Evolutionary conservation across 2,888 invertebrate genomes (phyloP).

Genomic region (Drosophila tanythrix): DNA sequence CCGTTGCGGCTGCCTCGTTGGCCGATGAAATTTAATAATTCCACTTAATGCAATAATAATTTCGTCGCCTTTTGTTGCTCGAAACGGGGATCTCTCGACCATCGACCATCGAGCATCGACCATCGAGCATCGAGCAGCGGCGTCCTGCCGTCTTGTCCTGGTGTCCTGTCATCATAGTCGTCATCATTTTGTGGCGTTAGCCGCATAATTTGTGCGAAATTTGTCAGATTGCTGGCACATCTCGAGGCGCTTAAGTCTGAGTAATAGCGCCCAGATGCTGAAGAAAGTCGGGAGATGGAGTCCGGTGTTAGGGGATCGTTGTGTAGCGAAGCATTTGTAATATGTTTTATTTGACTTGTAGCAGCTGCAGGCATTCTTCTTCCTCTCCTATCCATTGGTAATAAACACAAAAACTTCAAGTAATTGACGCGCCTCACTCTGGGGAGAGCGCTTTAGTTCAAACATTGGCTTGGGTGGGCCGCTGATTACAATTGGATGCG

Average conservation of each 20-base stretch:
- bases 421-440: constrained; percentile 72
- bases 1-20: constrained; percentile 44
- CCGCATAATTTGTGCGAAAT: constrained; percentile 79
- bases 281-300: not conserved
- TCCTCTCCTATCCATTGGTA: constrained; percentile 36
- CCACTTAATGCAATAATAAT: constrained; percentile 81
- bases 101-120: constrained; percentile 2
- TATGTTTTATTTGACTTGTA: constrained; percentile 77
- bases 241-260: constrained; percentile 75
- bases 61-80: constrained; percentile 76
- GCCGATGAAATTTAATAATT: constrained; percentile 80
- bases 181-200: constrained; percentile 67
- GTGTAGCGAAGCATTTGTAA: constrained; percentile 66
- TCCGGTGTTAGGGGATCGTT: not conserved
- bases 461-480: not conserved
- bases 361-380: constrained; percentile 59
- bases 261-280: constrained; percentile 56
- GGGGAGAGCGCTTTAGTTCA: constrained; percentile 10
- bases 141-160: constrained; percentile 17
- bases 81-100: constrained; percentile 10
- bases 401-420: constrained; percentile 67
- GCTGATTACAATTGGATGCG: constrained; percentile 70
- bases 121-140: constrained; percentile 1
- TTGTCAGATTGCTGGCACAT: constrained; percentile 77
- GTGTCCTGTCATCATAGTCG: constrained; percentile 57